phyloP scores from a whole-genome alignment of 2,113 vertebrate genomes.

The Pseudorhombus dupliciocellatus region DNA sequence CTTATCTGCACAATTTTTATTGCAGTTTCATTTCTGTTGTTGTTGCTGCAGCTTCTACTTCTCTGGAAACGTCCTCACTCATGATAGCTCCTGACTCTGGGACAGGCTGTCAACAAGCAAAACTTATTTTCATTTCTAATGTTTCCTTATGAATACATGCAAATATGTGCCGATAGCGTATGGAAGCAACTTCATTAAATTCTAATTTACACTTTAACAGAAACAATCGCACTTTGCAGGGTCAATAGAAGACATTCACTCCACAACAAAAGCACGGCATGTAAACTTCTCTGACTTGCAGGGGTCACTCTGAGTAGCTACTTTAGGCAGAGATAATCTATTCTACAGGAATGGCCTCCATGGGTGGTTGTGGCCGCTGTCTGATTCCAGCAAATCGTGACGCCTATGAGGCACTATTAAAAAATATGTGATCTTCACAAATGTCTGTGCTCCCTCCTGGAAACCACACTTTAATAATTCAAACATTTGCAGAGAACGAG shows the following conservation, averaged over 20 bases:
- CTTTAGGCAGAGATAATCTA: constrained; percentile 1
- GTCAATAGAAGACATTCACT: background rate
- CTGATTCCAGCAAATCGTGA: constrained; percentile 22
- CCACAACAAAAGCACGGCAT: background rate
- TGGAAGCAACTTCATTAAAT: no score
- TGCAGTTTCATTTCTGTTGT: background rate
- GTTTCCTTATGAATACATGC: background rate
- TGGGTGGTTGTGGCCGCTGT: constrained; percentile 39
- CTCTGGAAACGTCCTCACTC: background rate
- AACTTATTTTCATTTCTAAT: background rate
- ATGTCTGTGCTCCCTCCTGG: constrained; percentile 48
- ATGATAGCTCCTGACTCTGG: background rate
- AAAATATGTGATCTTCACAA: constrained; percentile 58
- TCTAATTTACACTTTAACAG: no score
- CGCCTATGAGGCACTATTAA: constrained; percentile 63
- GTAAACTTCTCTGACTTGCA: constrained; percentile 5
- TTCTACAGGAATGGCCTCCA: constrained; percentile 1
- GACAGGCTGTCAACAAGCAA: background rate
- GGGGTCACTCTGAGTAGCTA: constrained; percentile 27
- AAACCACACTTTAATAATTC: constrained; percentile 74
- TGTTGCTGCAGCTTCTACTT: background rate
- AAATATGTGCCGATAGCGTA: background rate
- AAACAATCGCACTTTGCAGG: background rate
- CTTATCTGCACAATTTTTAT: background rate
- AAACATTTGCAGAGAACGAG: constrained; percentile 58